Evolutionary conservation across 2,113 vertebrate genomes (phyloP), one percentile per base, ranked within the genome.

Genomic region (Gymnogyps californianus): DNA sequence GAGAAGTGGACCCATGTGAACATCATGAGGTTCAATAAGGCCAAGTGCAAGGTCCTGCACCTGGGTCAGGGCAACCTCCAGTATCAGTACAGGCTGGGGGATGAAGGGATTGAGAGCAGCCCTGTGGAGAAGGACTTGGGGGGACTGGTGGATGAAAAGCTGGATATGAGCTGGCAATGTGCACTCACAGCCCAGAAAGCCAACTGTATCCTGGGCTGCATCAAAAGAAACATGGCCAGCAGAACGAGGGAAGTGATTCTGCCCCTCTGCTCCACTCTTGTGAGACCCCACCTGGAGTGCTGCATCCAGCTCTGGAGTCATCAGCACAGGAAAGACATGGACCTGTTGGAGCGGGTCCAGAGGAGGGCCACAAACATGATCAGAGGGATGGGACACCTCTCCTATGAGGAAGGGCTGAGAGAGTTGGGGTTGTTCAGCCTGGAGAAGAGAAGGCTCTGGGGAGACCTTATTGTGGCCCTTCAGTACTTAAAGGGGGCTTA

Each of bases 11-110:
- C 9, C 20, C 9, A 26, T 26, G n/a, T 38, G 42, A 70, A 38
- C 10, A 2, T 49, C 32, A 51, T 31, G 21, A 46, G 1, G 5
- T 6, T 22, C 17, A 83, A 55, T 7, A 64, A 75, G 14, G 13
- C 13, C 21, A 62, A 12, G 13, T 10, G 8, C 52, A 72, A 32
- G 18, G 24, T 42, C 16, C 20, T 78, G 11, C 59, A 62, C 10
- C 2, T 62, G 13, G 29, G 5, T 29, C 2, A 1, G 11, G 18
- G 11, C 36, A 71, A 42, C 1, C 9, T 18, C 8, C 1, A 2
- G 22, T 51, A 51, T 25, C 25, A 51, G 2, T 7, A 16, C 4
- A 40, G 29, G 8, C 0, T 86, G 13, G 12, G 8, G 3, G 9
- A 52, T 32, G 29, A 52, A 69, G 16, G 7, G 11, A 54, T 26